Percentiles rank a stretch among this genome's conserved stretches.
Conservation (phyloP, 2,797 vertebrate species). For the Botia almorhae region DNA sequence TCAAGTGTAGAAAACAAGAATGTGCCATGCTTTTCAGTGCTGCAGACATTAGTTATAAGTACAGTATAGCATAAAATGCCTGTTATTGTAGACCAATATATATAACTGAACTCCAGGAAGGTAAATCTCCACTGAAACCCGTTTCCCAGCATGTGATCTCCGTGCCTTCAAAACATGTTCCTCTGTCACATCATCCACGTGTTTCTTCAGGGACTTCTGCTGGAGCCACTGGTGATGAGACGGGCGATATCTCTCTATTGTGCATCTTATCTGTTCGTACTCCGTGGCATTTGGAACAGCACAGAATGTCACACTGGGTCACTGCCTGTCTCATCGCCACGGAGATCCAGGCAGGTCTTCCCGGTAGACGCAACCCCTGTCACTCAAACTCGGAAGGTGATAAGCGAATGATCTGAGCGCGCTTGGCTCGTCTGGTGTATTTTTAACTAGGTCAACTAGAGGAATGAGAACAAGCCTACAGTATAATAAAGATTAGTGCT, state of each 20-base stretch:
- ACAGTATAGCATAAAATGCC: not conserved
- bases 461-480: slow-evolving; percentile 16
- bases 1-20: too few relatives aligned
- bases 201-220: slow-evolving; percentile 3
- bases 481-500: slow-evolving; percentile 27
- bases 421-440: not conserved
- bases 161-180: slow-evolving; percentile 1
- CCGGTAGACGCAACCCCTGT: slow-evolving; percentile 40
- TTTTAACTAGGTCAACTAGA: slow-evolving; percentile 16
- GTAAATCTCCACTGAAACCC: not conserved
- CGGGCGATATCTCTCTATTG: slow-evolving; percentile 46
- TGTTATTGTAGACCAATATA: not conserved
- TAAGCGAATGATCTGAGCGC: slow-evolving; percentile 6
- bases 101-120: not conserved
- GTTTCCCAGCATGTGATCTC: slow-evolving; percentile 23
- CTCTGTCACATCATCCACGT: slow-evolving; percentile 20
- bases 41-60: not conserved
- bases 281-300: slow-evolving; percentile 52
- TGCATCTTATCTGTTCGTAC: slow-evolving; percentile 39
- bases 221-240: slow-evolving; percentile 40
- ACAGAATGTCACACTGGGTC: slow-evolving; percentile 22
- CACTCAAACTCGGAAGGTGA: slow-evolving; percentile 42
- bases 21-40: not conserved
- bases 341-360: slow-evolving; percentile 41
- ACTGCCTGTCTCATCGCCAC: slow-evolving; percentile 22